These are phyloP conservation scores for Xerus inauris DNA, from an alignment of 2,113 vertebrate species.

Conservation along the genomic window DNA sequence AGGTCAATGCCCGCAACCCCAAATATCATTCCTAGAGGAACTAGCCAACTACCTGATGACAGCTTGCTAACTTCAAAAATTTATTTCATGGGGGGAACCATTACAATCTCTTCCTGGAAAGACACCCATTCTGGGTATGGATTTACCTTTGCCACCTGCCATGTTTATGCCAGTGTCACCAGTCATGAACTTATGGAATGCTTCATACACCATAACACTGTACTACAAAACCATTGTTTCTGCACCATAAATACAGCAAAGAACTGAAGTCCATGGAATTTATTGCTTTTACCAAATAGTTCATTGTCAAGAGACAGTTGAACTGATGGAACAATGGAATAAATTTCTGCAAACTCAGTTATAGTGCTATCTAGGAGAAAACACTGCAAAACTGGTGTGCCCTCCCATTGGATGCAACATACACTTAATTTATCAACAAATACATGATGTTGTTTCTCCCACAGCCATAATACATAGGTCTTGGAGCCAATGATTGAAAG, in stretches of 20 bases:
- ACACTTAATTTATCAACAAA: neutral
- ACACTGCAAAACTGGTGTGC: neutral
- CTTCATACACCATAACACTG: neutral
- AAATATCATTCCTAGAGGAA: neutral
- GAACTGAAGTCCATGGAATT: neutral
- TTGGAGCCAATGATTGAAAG: neutral
- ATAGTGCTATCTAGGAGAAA: neutral
- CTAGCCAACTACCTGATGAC: neutral
- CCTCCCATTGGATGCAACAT: neutral
- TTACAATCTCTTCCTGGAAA: neutral
- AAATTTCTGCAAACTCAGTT: neutral
- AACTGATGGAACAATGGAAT: neutral
- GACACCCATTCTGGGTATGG: neutral
- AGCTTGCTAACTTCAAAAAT: neutral
- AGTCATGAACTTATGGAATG: neutral
- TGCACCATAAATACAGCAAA: neutral
- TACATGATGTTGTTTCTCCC: neutral
- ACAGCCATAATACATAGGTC: neutral
- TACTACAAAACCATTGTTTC: neutral
- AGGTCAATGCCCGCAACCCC: neutral
- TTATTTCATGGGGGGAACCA: neutral
- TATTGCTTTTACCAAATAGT: neutral
- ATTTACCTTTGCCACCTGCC: neutral
- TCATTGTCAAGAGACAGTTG: neutral
- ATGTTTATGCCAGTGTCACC: neutral